phyloP scores from a whole-genome alignment of 2,113 vertebrate genomes.

The Geococcyx californianus region DNA sequence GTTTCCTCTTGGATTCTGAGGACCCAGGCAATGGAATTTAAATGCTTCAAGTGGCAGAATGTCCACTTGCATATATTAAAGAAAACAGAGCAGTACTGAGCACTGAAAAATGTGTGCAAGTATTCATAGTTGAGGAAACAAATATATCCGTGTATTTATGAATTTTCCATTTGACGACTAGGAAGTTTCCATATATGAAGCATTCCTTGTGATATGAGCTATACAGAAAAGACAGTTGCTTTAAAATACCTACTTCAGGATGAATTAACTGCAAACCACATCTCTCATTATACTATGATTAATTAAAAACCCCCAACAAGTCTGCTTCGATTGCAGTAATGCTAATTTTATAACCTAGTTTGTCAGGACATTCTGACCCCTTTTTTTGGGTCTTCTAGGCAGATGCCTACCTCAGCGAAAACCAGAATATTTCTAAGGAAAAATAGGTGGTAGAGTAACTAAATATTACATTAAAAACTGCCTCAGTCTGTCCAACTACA shows the following conservation, averaged over 20 bases:
- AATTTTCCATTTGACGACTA: neutral
- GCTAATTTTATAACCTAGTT: slow-evolving; percentile 3
- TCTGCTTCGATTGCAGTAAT: neutral
- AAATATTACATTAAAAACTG: neutral
- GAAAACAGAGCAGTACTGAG: neutral
- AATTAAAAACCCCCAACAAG: neutral
- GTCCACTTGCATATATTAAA: neutral
- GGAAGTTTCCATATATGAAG: neutral
- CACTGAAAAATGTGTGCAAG: neutral
- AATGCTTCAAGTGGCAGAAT: neutral
- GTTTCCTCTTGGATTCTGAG: neutral
- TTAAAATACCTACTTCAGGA: neutral
- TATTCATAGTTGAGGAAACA: neutral
- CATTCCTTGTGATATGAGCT: neutral
- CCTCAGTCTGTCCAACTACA: neutral
- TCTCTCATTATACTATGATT: neutral
- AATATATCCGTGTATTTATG: neutral
- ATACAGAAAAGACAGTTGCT: neutral
- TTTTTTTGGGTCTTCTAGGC: neutral
- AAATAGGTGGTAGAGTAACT: neutral
- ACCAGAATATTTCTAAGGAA: neutral
- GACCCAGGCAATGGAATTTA: neutral
- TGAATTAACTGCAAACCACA: neutral
- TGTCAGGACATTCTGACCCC: neutral
- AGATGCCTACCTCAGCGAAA: neutral